Evolutionary conservation across 35 echinoderm and acorn worm genomes (phyloP), one percentile per base, ranked within the genome.

Genomic region (Heliocidaris tuberculata): DNA sequence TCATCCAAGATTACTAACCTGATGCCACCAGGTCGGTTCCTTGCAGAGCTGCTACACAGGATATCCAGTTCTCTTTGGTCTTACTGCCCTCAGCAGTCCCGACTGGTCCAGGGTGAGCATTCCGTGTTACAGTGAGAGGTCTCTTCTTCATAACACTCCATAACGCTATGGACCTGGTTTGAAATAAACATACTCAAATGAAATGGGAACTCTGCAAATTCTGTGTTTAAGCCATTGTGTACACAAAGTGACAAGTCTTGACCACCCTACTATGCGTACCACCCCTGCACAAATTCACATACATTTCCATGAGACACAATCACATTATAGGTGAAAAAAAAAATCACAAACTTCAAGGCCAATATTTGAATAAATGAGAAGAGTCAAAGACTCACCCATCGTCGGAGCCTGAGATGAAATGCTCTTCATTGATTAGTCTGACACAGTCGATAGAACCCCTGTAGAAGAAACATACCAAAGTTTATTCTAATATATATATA

Each of bases 71-170:
- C 88, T 99, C 96, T 31, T 99, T 93, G 27, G 85, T 30, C 50
- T 49, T 2, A 15, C 13, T 50, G 13, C 90, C 88, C 71, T 59
- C 32, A 94, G 59, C 7, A 94, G 49, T 94, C 32, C 50, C 91
- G 47, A 48, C 94, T 3, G 52, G 31, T 47, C 32, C 65, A 59
- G 49, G 86, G 52, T 99, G 98, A 48, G 98, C 98, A 96, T 97
- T 96, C 29, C 95, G 94, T 94, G 96, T 92, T 10, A 97, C 88
- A 1, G 60, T 90, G 30, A 94, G 35, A 7, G 98, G 98, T 96
- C 96, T 97, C 96, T 99, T 99, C 96, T 99, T 99, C 88, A 95
- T 94, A 2, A 99, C 60, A 65, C 94, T 97, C 98, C 98, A 99
- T 5, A 99, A 60, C 6, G 98, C 96, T 60, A 99, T 47, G 0